Conservation (phyloP, 2,113 vertebrate genomes). For the Pygathrix nemaeus region DNA sequence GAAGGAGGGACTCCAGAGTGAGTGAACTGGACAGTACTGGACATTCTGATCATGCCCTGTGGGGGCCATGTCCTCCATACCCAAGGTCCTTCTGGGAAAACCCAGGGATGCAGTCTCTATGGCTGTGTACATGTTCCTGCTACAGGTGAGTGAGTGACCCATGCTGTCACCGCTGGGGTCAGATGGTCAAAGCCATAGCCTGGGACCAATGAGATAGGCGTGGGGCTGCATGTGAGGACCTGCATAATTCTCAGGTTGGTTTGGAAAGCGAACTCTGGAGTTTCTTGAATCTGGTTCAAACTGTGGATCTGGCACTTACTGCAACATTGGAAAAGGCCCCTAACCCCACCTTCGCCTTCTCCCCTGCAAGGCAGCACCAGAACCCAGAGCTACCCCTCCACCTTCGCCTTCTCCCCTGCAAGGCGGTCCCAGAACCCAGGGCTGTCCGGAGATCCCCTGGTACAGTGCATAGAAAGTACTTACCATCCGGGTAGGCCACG, state of each 20-base stretch:
- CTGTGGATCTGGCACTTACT: not conserved
- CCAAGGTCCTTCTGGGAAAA: not conserved
- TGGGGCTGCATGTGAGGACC: not conserved
- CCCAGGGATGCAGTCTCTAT: not conserved
- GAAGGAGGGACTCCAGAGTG: not conserved
- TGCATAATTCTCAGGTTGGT: not conserved
- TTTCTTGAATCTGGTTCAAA: not conserved
- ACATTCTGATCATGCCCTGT: not conserved
- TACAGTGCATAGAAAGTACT: too few relatives aligned
- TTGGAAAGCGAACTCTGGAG: not conserved
- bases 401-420: too few relatives aligned
- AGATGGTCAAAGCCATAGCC: not conserved
- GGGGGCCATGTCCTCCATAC: not conserved
- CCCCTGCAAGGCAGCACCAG: too few relatives aligned
- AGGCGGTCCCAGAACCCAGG: not conserved
- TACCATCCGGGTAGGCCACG: not conserved
- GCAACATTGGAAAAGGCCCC: too few relatives aligned
- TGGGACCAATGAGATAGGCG: not conserved
- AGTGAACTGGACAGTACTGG: too few relatives aligned
- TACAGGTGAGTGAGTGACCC: not conserved
- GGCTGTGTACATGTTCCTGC: rapidly evolving
- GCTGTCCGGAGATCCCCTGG: not conserved
- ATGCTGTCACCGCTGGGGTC: not conserved
- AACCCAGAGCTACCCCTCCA: not conserved
- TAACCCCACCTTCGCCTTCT: too few relatives aligned